phyloP scores from a whole-genome alignment of 2,113 vertebrate species.

The Thamnophis sirtalis region DNA sequence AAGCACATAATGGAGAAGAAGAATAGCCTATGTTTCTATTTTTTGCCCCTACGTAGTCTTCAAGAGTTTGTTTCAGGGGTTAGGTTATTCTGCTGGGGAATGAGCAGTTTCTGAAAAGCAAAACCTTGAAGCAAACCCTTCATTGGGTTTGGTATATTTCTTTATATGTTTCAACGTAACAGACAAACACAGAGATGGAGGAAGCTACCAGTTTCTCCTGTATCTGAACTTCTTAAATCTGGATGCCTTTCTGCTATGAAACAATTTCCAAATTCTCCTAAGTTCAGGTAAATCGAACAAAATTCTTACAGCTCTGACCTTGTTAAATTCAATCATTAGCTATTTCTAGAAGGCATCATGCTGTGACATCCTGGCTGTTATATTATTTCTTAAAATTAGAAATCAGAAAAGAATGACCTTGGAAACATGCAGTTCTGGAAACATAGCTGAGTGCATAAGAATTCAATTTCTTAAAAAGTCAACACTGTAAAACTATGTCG shows the following conservation, averaged over 20 bases:
- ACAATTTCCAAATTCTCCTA: neutral
- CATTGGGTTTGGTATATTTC: no score
- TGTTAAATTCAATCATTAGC: neutral
- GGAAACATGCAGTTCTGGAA: neutral
- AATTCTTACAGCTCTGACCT: neutral
- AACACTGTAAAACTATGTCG: neutral
- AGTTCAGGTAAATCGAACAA: neutral
- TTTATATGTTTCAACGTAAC: neutral
- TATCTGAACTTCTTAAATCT: neutral
- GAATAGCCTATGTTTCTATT: neutral
- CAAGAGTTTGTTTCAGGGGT: neutral
- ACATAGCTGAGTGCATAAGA: neutral
- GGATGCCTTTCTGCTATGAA: neutral
- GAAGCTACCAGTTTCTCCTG: neutral
- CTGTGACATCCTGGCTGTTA: neutral
- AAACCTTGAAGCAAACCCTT: neutral
- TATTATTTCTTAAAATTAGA: neutral
- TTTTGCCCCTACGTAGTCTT: neutral
- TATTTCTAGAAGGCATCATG: neutral
- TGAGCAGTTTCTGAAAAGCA: neutral
- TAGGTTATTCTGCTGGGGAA: neutral
- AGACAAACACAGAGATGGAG: neutral
- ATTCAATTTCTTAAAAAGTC: neutral
- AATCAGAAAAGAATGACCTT: neutral
- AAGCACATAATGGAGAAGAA: conserved; percentile 12